Evolutionary conservation across 1,140 invertebrate genomes (phyloP), one percentile per base, ranked within the genome.

Genomic region (Cecropterus lyciades): DNA sequence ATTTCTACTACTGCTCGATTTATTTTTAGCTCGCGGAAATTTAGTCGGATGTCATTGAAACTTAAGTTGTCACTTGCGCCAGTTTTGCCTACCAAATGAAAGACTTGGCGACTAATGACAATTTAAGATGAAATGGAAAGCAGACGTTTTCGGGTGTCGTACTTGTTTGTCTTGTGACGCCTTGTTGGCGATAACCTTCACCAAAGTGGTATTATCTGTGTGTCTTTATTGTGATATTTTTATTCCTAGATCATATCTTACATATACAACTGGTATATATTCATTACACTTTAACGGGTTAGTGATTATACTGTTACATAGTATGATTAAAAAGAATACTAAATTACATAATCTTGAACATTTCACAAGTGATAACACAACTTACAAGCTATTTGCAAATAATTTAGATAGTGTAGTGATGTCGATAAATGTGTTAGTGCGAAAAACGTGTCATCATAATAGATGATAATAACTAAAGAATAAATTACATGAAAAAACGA

Each of bases 11-110:
- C n/a, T 14, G 2, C 4, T 16, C 40, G 16, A 17, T 20, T 40
- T 53, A 53, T 40, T 55, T 55, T 55, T 40, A 40, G 49, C 9
- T 1, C 10, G 33, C 16, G 52, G 15, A 9, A 33, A 55, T 9
- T 40, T 55, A 13, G 37, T 15, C 0, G 33, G 16, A 37, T 24
- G 33, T 17, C 52, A 56, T 16, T 24, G 16, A 56, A 42, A 56
- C 16, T 27, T 27, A 27, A 51, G 48, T 51, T 49, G 16, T 40
- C 15, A 40, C 16, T 42, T n/a, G 11, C 37, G 33, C 16, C 27
- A 8, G 17, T 24, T 56, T 56, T 20, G 16, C 10, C 52, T 42
- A 56, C 37, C 11, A 56, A 56, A 56, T 56, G 16, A 42, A 56
- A 16, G 15, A 53, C 30, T 52, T 52, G 13, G 14, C 27, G 37